Conservation (phyloP, 1,140 invertebrate genomes). For the Nasonia vitripennis region DNA sequence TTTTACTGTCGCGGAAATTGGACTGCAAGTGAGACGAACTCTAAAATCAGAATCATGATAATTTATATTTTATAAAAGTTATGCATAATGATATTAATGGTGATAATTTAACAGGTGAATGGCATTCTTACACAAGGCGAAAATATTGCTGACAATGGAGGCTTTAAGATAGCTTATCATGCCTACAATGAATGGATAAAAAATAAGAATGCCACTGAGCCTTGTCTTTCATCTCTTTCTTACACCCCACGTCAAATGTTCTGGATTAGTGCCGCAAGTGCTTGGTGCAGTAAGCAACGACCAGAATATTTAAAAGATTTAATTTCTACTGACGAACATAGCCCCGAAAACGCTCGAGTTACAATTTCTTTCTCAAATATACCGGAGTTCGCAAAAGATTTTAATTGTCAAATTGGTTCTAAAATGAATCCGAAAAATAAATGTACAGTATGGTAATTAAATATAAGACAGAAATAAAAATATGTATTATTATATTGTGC, state of each 20-base stretch:
- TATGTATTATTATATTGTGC: not conserved
- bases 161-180: constrained; percentile 77
- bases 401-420: constrained; percentile 87
- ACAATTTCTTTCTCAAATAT: constrained; percentile 92
- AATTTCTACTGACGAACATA: constrained; percentile 83
- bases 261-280: constrained; percentile 78
- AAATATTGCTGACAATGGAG: constrained; percentile 81
- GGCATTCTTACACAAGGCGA: constrained; percentile 79
- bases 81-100: not conserved
- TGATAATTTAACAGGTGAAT: constrained; percentile 62
- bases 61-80: not conserved
- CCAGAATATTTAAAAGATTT: constrained; percentile 71
- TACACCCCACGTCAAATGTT: constrained; percentile 79
- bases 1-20: constrained; percentile 77
- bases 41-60: not conserved
- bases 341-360: constrained; percentile 88
- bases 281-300: constrained; percentile 76
- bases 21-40: constrained; percentile 73
- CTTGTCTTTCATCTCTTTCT: constrained; percentile 71
- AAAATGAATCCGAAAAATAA: constrained; percentile 94
- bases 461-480: not conserved
- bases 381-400: constrained; percentile 90
- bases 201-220: constrained; percentile 63
- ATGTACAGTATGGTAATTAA: constrained; percentile 86
- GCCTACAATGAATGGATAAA: constrained; percentile 73